Conservation (phyloP, 2,113 vertebrate species). For the Odocoileus hemionus region DNA sequence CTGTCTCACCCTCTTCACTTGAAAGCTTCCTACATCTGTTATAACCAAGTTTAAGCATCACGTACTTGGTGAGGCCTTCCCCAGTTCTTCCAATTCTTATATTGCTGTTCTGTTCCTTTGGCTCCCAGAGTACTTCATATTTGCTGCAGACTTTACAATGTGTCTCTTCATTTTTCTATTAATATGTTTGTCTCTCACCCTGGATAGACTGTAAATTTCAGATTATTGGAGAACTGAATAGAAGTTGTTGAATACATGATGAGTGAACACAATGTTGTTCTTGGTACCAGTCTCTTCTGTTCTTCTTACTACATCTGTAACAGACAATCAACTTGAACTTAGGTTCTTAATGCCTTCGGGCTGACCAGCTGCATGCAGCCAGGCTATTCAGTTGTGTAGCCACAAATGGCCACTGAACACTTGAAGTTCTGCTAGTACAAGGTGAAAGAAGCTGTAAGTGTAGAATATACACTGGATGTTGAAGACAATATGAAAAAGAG, state of each 20-base stretch:
- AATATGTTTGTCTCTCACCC: neutral
- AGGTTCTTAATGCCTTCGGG: neutral
- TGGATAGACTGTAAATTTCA: neutral
- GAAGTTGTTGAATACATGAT: neutral
- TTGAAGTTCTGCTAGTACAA: neutral
- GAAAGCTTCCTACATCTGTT: neutral
- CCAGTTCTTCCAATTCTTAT: neutral
- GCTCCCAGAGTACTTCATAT: neutral
- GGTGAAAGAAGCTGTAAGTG: neutral
- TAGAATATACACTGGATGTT: neutral
- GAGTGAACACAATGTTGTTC: neutral
- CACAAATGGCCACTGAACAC: neutral
- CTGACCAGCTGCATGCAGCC: neutral
- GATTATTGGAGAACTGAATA: neutral
- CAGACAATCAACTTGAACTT: neutral
- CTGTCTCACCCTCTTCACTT: neutral
- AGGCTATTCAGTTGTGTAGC: neutral
- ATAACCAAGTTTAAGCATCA: neutral
- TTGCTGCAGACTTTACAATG: neutral
- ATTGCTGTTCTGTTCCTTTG: neutral
- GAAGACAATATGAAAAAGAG: conserved; percentile 5
- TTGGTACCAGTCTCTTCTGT: neutral
- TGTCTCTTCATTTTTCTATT: neutral
- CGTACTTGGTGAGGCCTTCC: neutral
- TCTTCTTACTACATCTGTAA: neutral